Conservation (phyloP, 1,140 invertebrate species). For the Parasteatoda tepidariorum region DNA sequence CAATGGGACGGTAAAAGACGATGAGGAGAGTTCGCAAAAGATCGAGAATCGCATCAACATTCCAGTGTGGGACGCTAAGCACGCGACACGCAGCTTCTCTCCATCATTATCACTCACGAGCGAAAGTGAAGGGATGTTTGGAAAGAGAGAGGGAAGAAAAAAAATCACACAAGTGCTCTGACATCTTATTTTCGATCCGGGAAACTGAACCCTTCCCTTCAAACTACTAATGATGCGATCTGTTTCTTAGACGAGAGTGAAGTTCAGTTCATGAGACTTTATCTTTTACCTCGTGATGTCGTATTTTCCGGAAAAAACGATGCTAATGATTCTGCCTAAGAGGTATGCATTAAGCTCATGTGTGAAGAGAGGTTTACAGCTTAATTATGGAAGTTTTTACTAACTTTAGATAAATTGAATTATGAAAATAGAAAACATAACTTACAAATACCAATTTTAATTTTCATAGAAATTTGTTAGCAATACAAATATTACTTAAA, state of each 20-base stretch:
- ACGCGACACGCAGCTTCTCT: slow-evolving; percentile 12
- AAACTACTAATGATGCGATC: slow-evolving; percentile 22
- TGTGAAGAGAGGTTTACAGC: no score
- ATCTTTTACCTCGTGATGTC: no score
- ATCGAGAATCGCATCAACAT: neutral
- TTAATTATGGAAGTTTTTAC: no score
- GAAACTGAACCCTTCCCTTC: slow-evolving; percentile 15
- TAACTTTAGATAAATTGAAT: no score
- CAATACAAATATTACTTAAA: no score
- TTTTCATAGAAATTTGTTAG: no score
- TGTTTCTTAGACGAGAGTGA: neutral
- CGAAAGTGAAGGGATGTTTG: neutral
- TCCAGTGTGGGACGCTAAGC: slow-evolving; percentile 13
- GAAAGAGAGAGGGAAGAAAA: neutral
- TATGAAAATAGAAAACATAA: no score
- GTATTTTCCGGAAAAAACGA: no score
- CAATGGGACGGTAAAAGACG: neutral
- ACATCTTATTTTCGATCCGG: slow-evolving; percentile 41
- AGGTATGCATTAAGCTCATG: no score
- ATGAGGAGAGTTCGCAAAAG: neutral
- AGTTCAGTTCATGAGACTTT: neutral
- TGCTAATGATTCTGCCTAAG: no score
- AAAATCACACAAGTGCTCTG: slow-evolving; percentile 18
- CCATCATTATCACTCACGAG: slow-evolving; percentile 51
- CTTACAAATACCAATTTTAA: no score